Evolutionary conservation across 2,797 vertebrate genomes (phyloP).

Genomic region (Lepilemur ruficaudatus): DNA sequence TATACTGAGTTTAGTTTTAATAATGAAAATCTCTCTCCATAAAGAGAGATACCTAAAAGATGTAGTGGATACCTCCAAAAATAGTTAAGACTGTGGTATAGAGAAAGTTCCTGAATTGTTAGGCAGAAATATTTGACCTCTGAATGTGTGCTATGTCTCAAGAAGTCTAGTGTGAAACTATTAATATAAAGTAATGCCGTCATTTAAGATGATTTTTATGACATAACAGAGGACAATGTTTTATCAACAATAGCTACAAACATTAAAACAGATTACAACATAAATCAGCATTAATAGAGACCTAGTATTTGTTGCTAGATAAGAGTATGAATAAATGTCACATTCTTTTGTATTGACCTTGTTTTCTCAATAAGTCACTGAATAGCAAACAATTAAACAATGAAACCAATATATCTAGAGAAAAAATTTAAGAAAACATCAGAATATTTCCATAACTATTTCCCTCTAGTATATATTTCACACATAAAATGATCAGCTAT

Average conservation of each 20-base stretch:
- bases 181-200: neutral
- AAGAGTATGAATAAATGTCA: constrained; percentile 19
- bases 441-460: neutral
- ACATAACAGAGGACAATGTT: neutral
- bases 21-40: neutral
- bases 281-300: neutral
- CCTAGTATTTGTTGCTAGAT: neutral
- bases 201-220: neutral
- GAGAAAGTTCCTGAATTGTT: neutral
- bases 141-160: neutral
- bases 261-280: neutral
- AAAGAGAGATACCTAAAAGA: neutral
- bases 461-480: neutral
- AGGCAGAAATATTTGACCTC: neutral
- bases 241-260: neutral
- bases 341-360: neutral
- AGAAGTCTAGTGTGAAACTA: neutral
- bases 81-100: neutral
- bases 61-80: neutral
- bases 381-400: neutral
- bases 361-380: neutral
- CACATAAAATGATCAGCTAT: neutral
- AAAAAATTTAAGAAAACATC: neutral
- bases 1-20: neutral
- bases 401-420: neutral